A percentile compares a stretch with the other conserved stretches of the same genome.
Evolutionary conservation across 2,797 vertebrate species (phyloP).

Genomic region (Hemitrygon akajei): DNA sequence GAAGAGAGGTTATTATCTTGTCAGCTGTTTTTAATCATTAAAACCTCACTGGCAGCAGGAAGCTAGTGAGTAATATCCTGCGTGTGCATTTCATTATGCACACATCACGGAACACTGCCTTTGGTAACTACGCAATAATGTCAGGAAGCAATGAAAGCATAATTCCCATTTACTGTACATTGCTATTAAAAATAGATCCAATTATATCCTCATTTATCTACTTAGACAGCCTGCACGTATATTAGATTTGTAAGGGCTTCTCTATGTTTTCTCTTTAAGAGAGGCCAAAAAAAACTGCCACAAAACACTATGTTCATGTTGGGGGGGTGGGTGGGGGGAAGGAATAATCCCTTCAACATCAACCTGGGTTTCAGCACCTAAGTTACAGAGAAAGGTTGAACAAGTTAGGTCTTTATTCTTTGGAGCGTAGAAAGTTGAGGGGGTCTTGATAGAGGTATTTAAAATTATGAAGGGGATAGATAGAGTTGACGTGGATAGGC

Average conservation of each 20-base stretch:
- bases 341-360: not conserved
- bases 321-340: not conserved
- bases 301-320: not conserved
- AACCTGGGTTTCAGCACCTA: too few relatives aligned
- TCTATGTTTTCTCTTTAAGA: not conserved
- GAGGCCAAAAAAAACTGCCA: not conserved
- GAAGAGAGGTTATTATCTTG: conserved; percentile 6
- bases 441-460: too few relatives aligned
- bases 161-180: not conserved
- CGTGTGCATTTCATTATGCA: not conserved
- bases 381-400: too few relatives aligned
- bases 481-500: too few relatives aligned
- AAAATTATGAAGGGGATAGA: too few relatives aligned
- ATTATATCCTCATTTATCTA: not conserved
- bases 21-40: conserved; percentile 2
- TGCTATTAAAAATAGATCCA: not conserved
- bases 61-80: not conserved
- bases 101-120: not conserved
- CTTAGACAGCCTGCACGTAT: not conserved
- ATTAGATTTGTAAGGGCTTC: not conserved
- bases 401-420: too few relatives aligned
- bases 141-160: not conserved
- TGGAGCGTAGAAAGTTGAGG: too few relatives aligned
- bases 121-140: not conserved
- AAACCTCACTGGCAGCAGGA: conserved; percentile 3